These are phyloP conservation scores for Gadus macrocephalus DNA, from an alignment of 2,113 vertebrate genomes.

Conservation along the genomic window DNA sequence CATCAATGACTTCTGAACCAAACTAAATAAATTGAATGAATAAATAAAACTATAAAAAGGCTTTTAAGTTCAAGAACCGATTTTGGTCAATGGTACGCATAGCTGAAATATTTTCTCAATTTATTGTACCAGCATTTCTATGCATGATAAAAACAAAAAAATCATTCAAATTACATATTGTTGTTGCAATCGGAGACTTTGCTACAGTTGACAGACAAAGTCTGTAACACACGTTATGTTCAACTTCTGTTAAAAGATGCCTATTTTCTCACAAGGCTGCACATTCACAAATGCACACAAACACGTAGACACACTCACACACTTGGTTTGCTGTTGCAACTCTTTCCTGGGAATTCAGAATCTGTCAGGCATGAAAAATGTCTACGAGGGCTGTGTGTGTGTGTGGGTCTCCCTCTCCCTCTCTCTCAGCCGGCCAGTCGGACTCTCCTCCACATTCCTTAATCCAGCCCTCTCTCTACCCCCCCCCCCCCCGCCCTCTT, in stretches of 20 bases:
- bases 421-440: no score
- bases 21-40: background rate
- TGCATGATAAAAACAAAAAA: no score
- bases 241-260: background rate
- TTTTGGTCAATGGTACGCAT: no score
- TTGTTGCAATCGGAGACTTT: no score
- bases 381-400: conserved; percentile 31
- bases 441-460: conserved; percentile 86
- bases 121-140: no score
- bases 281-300: conserved; percentile 1
- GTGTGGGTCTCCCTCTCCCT: conserved; percentile 6
- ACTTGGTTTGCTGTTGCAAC: conserved; percentile 9
- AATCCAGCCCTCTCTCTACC: conserved; percentile 20
- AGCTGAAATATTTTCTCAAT: no score
- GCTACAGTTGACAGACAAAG: no score
- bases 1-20: background rate
- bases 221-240: background rate
- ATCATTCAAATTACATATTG: no score
- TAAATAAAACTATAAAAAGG: no score
- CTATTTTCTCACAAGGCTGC: background rate
- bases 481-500: conserved; percentile 2
- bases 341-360: conserved; percentile 28
- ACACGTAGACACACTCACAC: background rate
- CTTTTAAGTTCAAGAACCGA: no score
- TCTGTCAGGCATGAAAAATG: conserved; percentile 51